Evolutionary conservation across 2,888 invertebrate genomes (phyloP), one percentile per base, ranked within the genome.

Genomic region (Acleris sparsana): DNA sequence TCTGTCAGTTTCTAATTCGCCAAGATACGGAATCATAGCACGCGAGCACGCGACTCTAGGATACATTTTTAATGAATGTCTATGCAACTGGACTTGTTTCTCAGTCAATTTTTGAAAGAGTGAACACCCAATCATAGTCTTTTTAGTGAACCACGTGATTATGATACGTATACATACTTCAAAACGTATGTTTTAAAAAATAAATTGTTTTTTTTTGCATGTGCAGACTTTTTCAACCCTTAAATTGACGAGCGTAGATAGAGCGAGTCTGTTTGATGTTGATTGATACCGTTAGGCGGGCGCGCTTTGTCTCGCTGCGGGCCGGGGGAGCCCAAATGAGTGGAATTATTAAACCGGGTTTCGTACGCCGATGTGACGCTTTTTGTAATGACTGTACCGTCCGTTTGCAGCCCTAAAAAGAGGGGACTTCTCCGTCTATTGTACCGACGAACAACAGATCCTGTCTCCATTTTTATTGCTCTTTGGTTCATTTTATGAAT

Each of bases 201-300:
- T 33, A 33, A 11, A 33, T 11, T 11, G 0, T 3, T 13, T 11
- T 39, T 11, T 59, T 66, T 62, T 57, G 25, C 33, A 9, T 53
- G 48, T 25, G 52, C 20, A 39, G 20, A 48, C 29, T 20, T 62
- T 61, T 57, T 25, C 84, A 86, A 80, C 87, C 87, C 88, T 85
- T 82, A 76, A 79, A 72, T 44, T 20, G 51, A 67, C 70, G 67
- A 68, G 62, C 56, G 72, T 72, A 80, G 81, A 81, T 80, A 78
- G 76, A 81, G 78, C 85, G 80, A 85, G 86, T 83, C 83, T 86
- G 90, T 92, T 91, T 92, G 91, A 92, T 92, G 90, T 92, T 92
- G 92, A 92, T 92, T 92, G 92, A 92, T 92, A 91, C 91, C 88
- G 92, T 91, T 89, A 91, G 90, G 83, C 84, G 82, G 82, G 85